Evolutionary conservation across 2,797 vertebrate species (phyloP), one percentile per base, ranked within the genome.

Genomic region (Setipinna tenuifilis): DNA sequence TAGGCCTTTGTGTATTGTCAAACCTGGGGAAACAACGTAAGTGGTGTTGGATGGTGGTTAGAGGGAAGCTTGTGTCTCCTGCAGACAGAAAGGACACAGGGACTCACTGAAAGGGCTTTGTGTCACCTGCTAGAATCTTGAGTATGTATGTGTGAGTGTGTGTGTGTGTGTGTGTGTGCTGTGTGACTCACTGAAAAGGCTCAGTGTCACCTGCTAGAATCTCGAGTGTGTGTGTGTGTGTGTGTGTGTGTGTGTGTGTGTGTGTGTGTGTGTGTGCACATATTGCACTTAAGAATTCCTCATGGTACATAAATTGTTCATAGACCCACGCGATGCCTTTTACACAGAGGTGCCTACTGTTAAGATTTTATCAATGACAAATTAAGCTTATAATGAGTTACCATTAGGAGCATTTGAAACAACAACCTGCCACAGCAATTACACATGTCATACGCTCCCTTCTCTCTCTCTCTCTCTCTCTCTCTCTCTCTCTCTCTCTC

Each of bases 351-450:
- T 78, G 71, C 71, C 71, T 78, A 44, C 35, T 78, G 71, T 41
- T 78, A 41, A 35, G 71, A 44, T 78, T 41, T 78, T 78, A 78
- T 44, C 71, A 21, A 21, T 78, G 71, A 35, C 71, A 78, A 35
- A 78, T 44, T 17, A 78, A 78, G 35, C 71, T 78, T 41, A 78
- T 78, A 78, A 78, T 78, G 71, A 78, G 17, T 71, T 71, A 21
- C 71, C 31, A 78, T 78, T 41, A 78, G 71, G 31, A 44, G 71
- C 71, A 3, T 78, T 78, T 35, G 41, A 78, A 59, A 44, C 5
- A 78, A 78, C 71, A 78, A 78, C 71, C 19, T 44, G 41, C 17
- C 17, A 35, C 19, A 78, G 71, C 71, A 78, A 78, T 78, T 78
- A 78, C 19, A 35, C 35, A 21, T 78, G 35, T 78, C 31, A 71